phyloP scores from a whole-genome alignment of 2,797 vertebrate species.

The Rhinophrynus dorsalis region DNA sequence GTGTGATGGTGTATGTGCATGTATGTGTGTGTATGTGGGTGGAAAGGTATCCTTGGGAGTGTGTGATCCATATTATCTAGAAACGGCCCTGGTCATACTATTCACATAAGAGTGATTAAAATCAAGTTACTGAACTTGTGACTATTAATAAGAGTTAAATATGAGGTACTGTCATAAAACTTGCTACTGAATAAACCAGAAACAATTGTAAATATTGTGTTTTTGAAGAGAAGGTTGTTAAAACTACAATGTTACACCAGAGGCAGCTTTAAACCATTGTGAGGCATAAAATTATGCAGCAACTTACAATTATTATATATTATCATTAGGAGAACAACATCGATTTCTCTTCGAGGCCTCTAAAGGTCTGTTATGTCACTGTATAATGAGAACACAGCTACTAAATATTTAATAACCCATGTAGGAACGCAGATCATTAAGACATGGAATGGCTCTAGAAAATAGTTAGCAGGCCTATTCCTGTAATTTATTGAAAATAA shows the following conservation, averaged over 20 bases:
- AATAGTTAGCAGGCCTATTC: neutral
- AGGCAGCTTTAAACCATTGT: constrained; percentile 5
- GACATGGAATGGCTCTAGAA: constrained; percentile 2
- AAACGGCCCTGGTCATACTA: too few species aligned
- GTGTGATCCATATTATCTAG: too few species aligned
- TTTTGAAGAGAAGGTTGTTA: neutral
- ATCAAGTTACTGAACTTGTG: neutral
- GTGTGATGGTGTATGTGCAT: too few species aligned
- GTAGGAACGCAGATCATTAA: constrained; percentile 15
- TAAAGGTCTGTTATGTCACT: constrained; percentile 35
- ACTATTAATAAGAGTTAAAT: constrained; percentile 24
- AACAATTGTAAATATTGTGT: neutral
- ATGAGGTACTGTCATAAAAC: constrained; percentile 7
- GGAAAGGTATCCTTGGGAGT: too few species aligned
- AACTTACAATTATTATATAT: constrained; percentile 26
- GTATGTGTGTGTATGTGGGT: too few species aligned
- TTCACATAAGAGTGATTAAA: constrained; percentile 27
- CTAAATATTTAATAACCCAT: constrained; percentile 38
- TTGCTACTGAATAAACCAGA: neutral
- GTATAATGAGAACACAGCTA: constrained; percentile 29
- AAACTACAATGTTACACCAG: neutral
- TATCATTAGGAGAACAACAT: constrained; percentile 31
- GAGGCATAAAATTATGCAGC: neutral
- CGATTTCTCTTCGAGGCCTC: constrained; percentile 16
- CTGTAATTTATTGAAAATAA: constrained; percentile 14